phyloP scores from a whole-genome alignment of 2,797 vertebrate species.

The Cryptoblepharus egeriae region DNA sequence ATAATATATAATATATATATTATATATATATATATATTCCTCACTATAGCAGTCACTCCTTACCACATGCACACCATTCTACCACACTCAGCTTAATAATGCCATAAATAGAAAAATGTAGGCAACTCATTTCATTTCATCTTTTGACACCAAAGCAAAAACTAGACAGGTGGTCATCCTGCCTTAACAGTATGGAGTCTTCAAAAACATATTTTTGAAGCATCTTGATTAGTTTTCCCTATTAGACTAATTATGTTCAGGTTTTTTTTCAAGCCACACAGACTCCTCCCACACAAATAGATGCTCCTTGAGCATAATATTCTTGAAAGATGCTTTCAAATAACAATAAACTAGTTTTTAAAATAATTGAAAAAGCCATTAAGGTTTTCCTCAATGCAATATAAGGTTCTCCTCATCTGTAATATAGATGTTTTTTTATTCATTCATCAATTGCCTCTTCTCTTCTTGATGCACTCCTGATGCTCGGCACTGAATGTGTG shows the following conservation, averaged over 20 bases:
- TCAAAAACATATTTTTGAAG: background rate
- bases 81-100: background rate
- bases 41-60: background rate
- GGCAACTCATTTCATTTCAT: background rate
- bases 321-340: background rate
- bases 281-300: background rate
- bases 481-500: no score
- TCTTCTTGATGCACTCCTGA: no score
- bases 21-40: background rate
- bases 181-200: fast-evolving
- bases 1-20: no score
- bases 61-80: fast-evolving
- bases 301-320: no score
- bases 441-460: no score
- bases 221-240: background rate
- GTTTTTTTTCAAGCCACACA: fast-evolving
- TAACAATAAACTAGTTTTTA: background rate
- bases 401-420: no score
- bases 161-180: background rate
- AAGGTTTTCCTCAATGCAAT: no score
- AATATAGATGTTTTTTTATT: background rate
- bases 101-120: background rate
- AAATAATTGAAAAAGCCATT: no score
- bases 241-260: fast-evolving
- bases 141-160: background rate